Evolutionary conservation across 2,113 vertebrate genomes (phyloP).

Genomic region (Litocranius walleri): DNA sequence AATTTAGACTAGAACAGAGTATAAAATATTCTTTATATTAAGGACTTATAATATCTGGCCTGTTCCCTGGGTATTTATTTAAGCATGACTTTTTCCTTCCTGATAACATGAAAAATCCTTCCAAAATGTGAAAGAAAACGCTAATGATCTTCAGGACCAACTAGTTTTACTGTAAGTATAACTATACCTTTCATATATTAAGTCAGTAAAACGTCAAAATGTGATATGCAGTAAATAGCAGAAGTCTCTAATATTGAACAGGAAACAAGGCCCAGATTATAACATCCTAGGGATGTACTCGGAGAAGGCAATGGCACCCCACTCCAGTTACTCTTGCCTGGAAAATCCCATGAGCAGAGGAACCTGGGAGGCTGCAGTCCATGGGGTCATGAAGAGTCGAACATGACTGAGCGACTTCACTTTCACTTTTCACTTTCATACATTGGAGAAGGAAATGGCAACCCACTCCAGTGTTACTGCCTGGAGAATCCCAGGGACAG

Average conservation of each 20-base stretch:
- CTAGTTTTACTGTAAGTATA: background rate
- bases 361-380: too few species aligned
- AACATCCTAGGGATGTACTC: background rate
- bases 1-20: slow-evolving; percentile 1
- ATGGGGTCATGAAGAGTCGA: rapidly evolving
- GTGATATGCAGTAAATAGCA: background rate
- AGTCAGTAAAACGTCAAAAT: background rate
- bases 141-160: background rate
- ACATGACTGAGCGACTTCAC: too few species aligned
- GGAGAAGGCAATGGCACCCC: too few species aligned
- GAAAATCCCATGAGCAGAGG: too few species aligned
- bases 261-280: background rate
- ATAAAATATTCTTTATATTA: slow-evolving; percentile 5
- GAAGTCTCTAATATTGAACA: background rate
- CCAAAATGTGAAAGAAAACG: slow-evolving; percentile 21
- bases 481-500: too few species aligned
- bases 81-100: background rate
- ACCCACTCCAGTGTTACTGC: too few species aligned
- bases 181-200: background rate
- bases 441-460: too few species aligned
- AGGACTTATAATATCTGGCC: background rate
- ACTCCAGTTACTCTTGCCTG: too few species aligned
- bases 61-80: background rate
- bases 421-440: too few species aligned
- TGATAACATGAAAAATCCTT: slow-evolving; percentile 1